A percentile compares a stretch with the other conserved stretches of the same genome.
Evolutionary conservation across 53 echinoderm and acorn worm genomes (phyloP).

Genomic region (Antedon mediterranea): DNA sequence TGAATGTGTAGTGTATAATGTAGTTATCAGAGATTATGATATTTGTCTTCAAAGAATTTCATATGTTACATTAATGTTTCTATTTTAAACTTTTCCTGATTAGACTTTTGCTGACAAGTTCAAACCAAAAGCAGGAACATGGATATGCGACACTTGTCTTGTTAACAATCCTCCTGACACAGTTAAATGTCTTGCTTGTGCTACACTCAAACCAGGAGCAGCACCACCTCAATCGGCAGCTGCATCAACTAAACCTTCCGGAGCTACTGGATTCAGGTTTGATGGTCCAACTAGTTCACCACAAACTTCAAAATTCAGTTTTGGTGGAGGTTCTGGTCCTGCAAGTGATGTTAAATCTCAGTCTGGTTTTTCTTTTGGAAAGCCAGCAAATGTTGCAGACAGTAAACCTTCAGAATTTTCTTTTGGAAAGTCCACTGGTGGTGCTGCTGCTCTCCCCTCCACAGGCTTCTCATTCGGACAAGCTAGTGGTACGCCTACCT

Average conservation of each 20-base stretch:
- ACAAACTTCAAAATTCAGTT: neutral
- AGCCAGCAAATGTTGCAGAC: too few species aligned
- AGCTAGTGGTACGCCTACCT: too few species aligned
- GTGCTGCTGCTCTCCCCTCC: too few species aligned
- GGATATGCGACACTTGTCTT: slow-evolving; percentile 58
- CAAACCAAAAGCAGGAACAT: slow-evolving; percentile 37
- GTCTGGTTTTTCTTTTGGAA: too few species aligned
- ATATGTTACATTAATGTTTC: neutral
- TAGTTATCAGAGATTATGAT: too few species aligned
- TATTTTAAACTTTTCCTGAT: neutral
- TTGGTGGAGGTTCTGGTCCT: too few species aligned
- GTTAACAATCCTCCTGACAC: slow-evolving; percentile 22
- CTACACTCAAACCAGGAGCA: slow-evolving; percentile 44
- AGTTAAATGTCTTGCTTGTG: slow-evolving; percentile 44
- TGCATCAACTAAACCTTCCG: neutral
- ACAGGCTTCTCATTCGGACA: too few species aligned
- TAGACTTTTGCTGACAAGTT: slow-evolving; percentile 30
- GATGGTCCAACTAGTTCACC: neutral
- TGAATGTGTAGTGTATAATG: too few species aligned
- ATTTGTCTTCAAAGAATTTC: too few species aligned
- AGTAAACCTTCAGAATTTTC: too few species aligned
- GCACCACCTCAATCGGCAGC: neutral
- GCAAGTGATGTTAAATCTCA: too few species aligned
- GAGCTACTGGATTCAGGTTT: neutral
- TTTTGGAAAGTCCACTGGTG: too few species aligned